These are phyloP conservation scores for Cyphotilapia sp. DNA, from an alignment of 2,113 vertebrate species.

Conservation along the genomic window DNA sequence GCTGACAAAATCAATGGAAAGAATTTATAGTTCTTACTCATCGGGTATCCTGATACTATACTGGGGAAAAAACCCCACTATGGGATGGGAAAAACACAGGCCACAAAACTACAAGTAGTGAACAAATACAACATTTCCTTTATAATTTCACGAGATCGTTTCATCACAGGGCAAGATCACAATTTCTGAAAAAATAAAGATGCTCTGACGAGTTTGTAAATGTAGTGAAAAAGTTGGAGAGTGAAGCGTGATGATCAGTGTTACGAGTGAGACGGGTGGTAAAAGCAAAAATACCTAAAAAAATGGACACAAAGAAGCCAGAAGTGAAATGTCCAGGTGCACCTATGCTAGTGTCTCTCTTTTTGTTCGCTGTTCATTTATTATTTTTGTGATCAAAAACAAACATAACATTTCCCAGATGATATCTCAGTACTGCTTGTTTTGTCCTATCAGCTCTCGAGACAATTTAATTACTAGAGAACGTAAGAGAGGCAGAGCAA, in stretches of 20 bases:
- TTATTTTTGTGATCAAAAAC: background rate
- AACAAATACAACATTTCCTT: background rate
- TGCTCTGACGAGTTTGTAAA: background rate
- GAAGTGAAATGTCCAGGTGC: background rate
- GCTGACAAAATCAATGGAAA: background rate
- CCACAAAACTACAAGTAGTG: background rate
- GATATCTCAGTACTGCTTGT: background rate
- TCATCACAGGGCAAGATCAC: background rate
- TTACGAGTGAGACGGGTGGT: background rate
- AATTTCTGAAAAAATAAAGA: background rate
- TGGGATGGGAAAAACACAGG: background rate
- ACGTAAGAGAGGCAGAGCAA: background rate
- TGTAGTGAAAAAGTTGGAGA: background rate
- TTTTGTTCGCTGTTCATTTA: background rate
- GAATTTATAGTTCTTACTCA: background rate
- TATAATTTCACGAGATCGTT: background rate
- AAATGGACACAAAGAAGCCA: background rate
- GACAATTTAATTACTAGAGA: background rate
- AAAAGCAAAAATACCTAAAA: background rate
- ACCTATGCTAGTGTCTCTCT: background rate
- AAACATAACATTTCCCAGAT: background rate
- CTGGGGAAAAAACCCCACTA: rapidly evolving
- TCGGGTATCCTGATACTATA: too few relatives aligned
- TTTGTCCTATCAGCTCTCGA: background rate
- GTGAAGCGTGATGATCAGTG: background rate